Conservation (phyloP, 2,888 invertebrate species). For the Noctua fimbriata region DNA sequence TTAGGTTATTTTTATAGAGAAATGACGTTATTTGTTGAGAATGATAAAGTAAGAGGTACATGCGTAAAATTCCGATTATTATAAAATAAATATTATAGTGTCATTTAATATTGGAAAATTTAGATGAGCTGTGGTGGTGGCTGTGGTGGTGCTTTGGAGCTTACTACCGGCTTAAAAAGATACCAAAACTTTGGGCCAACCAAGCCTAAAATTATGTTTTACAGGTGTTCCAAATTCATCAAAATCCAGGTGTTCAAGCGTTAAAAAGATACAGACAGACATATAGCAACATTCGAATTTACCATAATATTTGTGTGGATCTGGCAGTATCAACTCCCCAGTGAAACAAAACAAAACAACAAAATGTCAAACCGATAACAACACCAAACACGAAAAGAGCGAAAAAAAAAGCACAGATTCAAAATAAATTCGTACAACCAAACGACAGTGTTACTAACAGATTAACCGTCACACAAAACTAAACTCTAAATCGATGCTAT, state of each 20-base stretch:
- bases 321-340: not conserved
- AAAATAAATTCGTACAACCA: slow-evolving; percentile 28
- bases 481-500: slow-evolving; percentile 55
- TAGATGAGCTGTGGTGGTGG: not conserved
- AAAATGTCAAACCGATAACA: slow-evolving; percentile 34
- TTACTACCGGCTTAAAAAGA: not conserved
- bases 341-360: slow-evolving; percentile 11
- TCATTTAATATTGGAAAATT: not conserved
- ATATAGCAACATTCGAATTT: not conserved
- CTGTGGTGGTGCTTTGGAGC: not conserved
- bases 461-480: slow-evolving; percentile 45
- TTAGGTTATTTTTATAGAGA: not conserved
- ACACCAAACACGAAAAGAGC: slow-evolving; percentile 10
- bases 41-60: not conserved
- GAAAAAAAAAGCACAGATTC: slow-evolving; percentile 19
- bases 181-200: not conserved
- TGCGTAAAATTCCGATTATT: not conserved
- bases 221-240: not conserved
- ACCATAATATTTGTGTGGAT: not conserved
- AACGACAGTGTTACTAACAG: slow-evolving; percentile 24
- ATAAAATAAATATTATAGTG: too few species aligned
- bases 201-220: not conserved
- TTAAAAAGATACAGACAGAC: not conserved
- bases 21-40: not conserved
- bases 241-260: not conserved